phyloP scores from a whole-genome alignment of 2,113 vertebrate species.

The Anguilla japonica region DNA sequence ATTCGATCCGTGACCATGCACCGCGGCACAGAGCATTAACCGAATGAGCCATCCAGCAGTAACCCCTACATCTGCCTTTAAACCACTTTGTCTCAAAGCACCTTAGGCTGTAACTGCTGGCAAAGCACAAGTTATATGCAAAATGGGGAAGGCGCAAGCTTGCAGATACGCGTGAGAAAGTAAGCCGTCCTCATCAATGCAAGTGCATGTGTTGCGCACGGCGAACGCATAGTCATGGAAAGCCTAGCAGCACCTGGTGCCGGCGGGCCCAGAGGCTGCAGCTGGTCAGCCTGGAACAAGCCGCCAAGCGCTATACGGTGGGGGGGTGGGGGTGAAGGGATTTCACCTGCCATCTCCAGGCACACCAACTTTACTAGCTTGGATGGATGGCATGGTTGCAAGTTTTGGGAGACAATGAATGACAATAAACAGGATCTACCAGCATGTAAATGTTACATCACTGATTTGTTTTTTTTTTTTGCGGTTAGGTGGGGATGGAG shows the following conservation, averaged over 20 bases:
- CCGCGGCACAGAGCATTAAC: too few species aligned
- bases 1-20: too few species aligned
- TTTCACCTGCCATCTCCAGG: background rate
- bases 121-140: background rate
- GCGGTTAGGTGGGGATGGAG: conserved; percentile 4
- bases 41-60: too few species aligned
- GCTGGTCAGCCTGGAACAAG: background rate
- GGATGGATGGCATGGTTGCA: too few species aligned
- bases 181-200: background rate
- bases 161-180: background rate
- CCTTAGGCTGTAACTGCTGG: too few species aligned
- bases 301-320: background rate
- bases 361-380: background rate
- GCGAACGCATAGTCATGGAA: background rate
- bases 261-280: background rate
- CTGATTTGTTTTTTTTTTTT: background rate
- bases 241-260: background rate
- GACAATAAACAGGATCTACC: too few species aligned
- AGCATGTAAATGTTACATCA: background rate
- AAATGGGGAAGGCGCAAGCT: background rate
- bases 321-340: too few species aligned
- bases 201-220: background rate
- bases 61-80: too few species aligned
- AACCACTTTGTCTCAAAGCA: too few species aligned
- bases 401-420: too few species aligned